phyloP scores from a whole-genome alignment of 2,113 vertebrate genomes.

The Pterocles gutturalis region DNA sequence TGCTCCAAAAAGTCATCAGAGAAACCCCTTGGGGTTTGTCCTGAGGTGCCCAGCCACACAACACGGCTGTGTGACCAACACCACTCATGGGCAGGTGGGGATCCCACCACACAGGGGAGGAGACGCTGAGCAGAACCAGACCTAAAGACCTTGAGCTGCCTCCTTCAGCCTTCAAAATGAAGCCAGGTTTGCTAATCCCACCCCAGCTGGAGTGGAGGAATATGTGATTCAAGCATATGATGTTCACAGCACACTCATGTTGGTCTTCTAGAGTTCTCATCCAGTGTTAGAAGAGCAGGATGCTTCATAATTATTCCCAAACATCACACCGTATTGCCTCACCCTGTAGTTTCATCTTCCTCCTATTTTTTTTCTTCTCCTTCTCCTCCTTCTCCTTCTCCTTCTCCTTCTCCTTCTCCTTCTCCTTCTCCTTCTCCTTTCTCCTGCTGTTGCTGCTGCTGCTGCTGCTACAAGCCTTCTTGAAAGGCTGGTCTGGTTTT shows the following conservation, averaged over 20 bases:
- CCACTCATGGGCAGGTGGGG: background rate
- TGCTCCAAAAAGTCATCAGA: background rate
- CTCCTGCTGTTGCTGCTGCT: too few species aligned
- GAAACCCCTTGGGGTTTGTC: background rate
- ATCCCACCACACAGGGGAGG: fast-evolving
- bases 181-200: background rate
- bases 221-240: background rate
- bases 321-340: background rate
- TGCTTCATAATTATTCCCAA: background rate
- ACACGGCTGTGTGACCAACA: background rate
- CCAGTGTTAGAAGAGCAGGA: background rate
- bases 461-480: background rate
- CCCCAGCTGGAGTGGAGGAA: background rate
- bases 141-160: background rate
- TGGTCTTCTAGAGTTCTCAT: background rate
- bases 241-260: fast-evolving
- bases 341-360: background rate
- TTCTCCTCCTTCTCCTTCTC: background rate
- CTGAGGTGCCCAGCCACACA: background rate
- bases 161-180: background rate
- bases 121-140: background rate
- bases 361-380: background rate
- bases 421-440: too few species aligned
- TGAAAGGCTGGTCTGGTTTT: background rate
- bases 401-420: background rate